Base-by-base conservation (phyloP, 1,140 invertebrate genomes). In the Calosoma granatense region DNA sequence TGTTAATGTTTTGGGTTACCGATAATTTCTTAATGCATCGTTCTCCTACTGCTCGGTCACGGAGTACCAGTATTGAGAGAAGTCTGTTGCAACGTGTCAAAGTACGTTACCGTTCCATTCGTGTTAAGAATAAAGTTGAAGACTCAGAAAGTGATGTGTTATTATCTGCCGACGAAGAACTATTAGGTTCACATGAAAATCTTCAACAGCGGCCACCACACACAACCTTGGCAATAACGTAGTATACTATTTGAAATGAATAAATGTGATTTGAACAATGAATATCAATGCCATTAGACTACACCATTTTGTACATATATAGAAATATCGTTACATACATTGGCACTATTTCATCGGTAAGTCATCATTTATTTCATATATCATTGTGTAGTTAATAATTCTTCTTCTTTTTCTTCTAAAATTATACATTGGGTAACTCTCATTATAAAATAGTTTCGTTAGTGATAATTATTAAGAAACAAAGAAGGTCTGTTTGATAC, bases 1-100 rank as follows among this genome's bases (percentile, higher is more conserved):
- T 85, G 58, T 76, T 90, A 63, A 87, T 89, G 78, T 89, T 89
- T 73, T 89, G 86, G 87, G 84, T 90, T 53, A 87, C 86, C 1
- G 87, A 90, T 67, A 88, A 89, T 70, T 88, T 89, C 72, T 72
- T 90, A 20, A 90, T 88, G 84, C 73, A 75, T 62, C 64, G 63
- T 60, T 63, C 64, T 53, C 60, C 60, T 6, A 56, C 30, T 20
- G 60, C 54, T 22, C 53, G 59, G 12, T 12, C 52, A 15, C 57
- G 59, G 2, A 53, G 66, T 26, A 57, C 58, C 17, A 71, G 67
- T 39, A 57, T 57, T 6, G 67, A 70, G 55, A 61, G 66, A 19
- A 65, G 63, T 57, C 55, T 71, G 19, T 58, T 71, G 41, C 56
- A 68, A 14, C 74, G 74, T 60, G 72, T 74, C 2, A 74, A 75